Conservation (phyloP, 2,113 vertebrate genomes). For the Petrocephalus zakoni region DNA sequence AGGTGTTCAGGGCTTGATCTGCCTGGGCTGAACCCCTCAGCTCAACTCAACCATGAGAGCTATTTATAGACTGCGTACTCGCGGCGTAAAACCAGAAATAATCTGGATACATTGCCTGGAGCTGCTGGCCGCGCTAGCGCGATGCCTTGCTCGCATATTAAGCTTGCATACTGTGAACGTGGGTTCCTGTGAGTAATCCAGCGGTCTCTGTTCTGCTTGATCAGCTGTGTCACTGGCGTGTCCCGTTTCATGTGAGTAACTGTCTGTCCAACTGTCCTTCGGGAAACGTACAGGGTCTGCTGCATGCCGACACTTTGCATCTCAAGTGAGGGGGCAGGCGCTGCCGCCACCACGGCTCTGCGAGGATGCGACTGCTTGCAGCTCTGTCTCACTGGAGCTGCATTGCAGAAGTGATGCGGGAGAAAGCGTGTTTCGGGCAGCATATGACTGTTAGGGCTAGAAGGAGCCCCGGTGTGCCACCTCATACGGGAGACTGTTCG, state of each 20-base stretch:
- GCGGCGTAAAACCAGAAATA: constrained; percentile 19
- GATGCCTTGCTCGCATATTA: constrained; percentile 21
- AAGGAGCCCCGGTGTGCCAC: neutral
- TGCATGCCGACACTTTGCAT: neutral
- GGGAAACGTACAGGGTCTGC: neutral
- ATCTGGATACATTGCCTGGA: constrained; percentile 21
- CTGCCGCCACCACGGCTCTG: neutral
- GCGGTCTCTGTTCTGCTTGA: neutral
- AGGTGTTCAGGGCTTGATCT: neutral
- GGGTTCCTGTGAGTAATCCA: neutral
- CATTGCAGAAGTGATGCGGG: constrained; percentile 31
- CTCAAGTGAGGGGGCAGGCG: neutral
- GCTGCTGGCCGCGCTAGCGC: constrained; percentile 13
- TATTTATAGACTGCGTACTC: constrained; percentile 21
- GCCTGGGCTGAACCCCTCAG: constrained; percentile 7
- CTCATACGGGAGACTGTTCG: neutral
- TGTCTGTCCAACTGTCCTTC: neutral
- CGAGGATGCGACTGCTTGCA: neutral
- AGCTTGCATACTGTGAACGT: neutral
- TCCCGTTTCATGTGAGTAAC: neutral
- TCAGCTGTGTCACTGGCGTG: neutral
- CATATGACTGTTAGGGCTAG: neutral
- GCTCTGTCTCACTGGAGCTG: constrained; percentile 12
- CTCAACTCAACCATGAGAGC: constrained; percentile 2
- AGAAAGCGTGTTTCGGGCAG: constrained; percentile 22